Conservation (phyloP, 2,888 invertebrate species). For the Hyposoter dolosus region DNA sequence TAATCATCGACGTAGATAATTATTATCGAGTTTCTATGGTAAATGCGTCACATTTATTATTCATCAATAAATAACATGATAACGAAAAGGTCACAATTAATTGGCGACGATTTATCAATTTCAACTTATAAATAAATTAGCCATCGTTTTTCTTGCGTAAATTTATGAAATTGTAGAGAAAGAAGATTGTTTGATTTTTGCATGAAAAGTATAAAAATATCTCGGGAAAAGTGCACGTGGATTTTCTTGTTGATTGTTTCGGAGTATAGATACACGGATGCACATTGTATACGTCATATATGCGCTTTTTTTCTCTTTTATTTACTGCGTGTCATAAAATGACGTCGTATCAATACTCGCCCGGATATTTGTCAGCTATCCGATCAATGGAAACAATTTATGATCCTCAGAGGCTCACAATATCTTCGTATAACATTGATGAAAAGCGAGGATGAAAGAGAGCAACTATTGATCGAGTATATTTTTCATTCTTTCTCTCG, state of each 20-base stretch:
- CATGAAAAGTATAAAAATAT: not conserved
- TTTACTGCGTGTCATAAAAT: slow-evolving; percentile 9
- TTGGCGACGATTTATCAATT: not conserved
- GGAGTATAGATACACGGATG: not conserved
- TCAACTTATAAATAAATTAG: not conserved
- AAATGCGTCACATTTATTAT: not conserved
- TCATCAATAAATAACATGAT: not conserved
- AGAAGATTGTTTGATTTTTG: not conserved
- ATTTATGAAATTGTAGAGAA: not conserved
- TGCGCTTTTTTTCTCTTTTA: not conserved
- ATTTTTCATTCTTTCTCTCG: slow-evolving; percentile 2
- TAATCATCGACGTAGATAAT: not conserved
- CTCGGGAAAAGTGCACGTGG: not conserved
- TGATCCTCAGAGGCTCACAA: slow-evolving; percentile 21
- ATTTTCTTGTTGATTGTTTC: slow-evolving; percentile 1
- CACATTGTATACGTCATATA: not conserved
- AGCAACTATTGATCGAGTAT: slow-evolving; percentile 22
- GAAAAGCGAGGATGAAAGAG: slow-evolving; percentile 18
- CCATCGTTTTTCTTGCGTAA: not conserved
- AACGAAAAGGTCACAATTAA: not conserved
- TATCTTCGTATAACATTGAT: slow-evolving; percentile 10
- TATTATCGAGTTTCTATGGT: not conserved
- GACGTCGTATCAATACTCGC: not conserved
- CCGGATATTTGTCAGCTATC: slow-evolving; percentile 28
- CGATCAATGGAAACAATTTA: slow-evolving; percentile 46